These are phyloP conservation scores for Phaethornis superciliosus DNA, from an alignment of 2,113 vertebrate species.

Conservation along the genomic window DNA sequence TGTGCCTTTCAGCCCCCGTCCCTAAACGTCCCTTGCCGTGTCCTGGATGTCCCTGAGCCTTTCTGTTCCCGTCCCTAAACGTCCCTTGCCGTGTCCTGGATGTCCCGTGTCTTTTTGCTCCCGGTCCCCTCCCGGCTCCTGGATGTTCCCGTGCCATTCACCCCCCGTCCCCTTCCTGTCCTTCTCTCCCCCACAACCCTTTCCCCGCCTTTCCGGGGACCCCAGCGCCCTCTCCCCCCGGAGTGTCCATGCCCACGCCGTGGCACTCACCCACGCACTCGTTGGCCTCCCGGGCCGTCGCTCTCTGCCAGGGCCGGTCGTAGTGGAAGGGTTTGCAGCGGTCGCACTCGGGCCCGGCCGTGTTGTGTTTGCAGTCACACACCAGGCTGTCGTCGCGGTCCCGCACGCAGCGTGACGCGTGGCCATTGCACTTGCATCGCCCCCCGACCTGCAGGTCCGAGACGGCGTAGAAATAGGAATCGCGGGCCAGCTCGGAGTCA, in stretches of 20 bases:
- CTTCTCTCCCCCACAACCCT: background rate
- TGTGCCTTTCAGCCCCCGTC: accelerated
- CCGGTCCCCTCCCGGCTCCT: background rate
- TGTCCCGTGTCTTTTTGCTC: background rate
- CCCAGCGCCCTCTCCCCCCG: background rate
- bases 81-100: background rate
- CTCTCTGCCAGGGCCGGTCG: conserved; percentile 96
- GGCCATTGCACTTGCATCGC: conserved; percentile 97
- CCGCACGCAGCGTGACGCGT: conserved; percentile 93
- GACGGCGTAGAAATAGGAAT: conserved; percentile 95
- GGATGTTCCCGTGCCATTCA: background rate
- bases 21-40: background rate
- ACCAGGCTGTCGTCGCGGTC: conserved; percentile 91
- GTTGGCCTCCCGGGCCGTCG: conserved; percentile 95
- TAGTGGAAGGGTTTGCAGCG: conserved; percentile 99
- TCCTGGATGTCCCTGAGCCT: background rate
- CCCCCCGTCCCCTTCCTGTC: background rate
- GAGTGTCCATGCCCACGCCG: background rate
- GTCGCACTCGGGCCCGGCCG: conserved; percentile 96
- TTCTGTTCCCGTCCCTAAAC: background rate
- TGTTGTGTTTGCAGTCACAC: conserved; percentile 97
- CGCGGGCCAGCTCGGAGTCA: conserved; percentile 92
- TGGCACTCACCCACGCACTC: conserved; percentile 95
- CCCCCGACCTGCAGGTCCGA: conserved; percentile 98
- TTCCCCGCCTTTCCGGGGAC: background rate